phyloP scores from a whole-genome alignment of 2,797 vertebrate genomes.

The Sandelia bainsii region DNA sequence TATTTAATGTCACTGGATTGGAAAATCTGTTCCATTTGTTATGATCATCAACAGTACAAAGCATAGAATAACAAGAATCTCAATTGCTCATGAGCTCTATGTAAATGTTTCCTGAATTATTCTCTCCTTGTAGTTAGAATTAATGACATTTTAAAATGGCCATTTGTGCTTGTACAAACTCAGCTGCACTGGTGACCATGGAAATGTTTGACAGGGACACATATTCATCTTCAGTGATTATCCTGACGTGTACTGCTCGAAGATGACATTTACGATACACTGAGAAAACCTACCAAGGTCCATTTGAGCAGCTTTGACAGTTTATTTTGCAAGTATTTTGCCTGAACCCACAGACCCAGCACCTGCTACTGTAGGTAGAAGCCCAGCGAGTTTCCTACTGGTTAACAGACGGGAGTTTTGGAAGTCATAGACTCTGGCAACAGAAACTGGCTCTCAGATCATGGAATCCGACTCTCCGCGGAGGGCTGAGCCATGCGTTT shows the following conservation, averaged over 20 bases:
- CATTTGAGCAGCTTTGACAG: neutral
- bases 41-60: neutral
- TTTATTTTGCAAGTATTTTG: neutral
- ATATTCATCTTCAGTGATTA: constrained; percentile 22
- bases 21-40: neutral
- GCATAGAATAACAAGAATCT: neutral
- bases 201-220: constrained; percentile 19
- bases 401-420: constrained; percentile 15
- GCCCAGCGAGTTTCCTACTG: constrained; percentile 9
- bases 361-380: constrained; percentile 22
- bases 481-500: constrained; percentile 26
- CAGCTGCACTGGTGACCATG: constrained; percentile 11
- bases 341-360: constrained; percentile 7
- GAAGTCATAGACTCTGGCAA: constrained; percentile 34
- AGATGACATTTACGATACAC: neutral
- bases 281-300: neutral
- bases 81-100: neutral
- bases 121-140: neutral
- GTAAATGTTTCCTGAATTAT: neutral
- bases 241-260: neutral
- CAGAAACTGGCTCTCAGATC: constrained; percentile 12
- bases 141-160: neutral
- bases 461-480: constrained; percentile 28
- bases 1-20: neutral
- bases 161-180: too few species aligned